phyloP scores from a whole-genome alignment of 2,888 invertebrate genomes.

The Lithosia quadra region DNA sequence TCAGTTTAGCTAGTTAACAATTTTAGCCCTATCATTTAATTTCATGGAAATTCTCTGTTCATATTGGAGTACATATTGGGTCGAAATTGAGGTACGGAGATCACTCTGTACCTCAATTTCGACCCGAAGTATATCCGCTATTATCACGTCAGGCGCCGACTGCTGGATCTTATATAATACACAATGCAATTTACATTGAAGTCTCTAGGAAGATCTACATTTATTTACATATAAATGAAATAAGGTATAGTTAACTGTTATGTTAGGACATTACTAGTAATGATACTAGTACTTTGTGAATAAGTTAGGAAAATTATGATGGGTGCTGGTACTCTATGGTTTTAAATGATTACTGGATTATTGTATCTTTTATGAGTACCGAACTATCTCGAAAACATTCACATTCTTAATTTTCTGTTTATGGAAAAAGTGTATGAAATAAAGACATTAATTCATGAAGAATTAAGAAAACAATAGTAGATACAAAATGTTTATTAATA shows the following conservation, averaged over 20 bases:
- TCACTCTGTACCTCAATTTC: background rate
- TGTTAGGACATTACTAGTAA: background rate
- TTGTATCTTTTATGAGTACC: background rate
- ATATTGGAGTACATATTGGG: slow-evolving; percentile 7
- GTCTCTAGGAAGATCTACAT: background rate
- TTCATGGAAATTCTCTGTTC: background rate
- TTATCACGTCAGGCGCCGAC: slow-evolving; percentile 3
- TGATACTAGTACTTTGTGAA: background rate
- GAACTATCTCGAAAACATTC: background rate
- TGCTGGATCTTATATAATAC: slow-evolving; percentile 10
- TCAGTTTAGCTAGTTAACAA: background rate
- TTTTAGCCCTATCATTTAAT: background rate
- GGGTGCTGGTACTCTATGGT: background rate
- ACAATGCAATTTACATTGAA: slow-evolving; percentile 12
- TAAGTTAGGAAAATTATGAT: background rate
- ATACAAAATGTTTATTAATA: too few species aligned
- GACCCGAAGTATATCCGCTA: slow-evolving; percentile 6
- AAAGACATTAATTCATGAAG: too few species aligned
- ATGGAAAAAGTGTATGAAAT: too few species aligned
- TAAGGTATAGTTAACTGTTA: background rate
- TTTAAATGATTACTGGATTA: background rate
- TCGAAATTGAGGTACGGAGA: slow-evolving; percentile 2
- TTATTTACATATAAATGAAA: slow-evolving; percentile 6
- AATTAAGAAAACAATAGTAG: too few species aligned
- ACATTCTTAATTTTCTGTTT: too few species aligned